These are phyloP conservation scores for Tupaia tana DNA, from an alignment of 2,113 vertebrate species.

Conservation along the genomic window DNA sequence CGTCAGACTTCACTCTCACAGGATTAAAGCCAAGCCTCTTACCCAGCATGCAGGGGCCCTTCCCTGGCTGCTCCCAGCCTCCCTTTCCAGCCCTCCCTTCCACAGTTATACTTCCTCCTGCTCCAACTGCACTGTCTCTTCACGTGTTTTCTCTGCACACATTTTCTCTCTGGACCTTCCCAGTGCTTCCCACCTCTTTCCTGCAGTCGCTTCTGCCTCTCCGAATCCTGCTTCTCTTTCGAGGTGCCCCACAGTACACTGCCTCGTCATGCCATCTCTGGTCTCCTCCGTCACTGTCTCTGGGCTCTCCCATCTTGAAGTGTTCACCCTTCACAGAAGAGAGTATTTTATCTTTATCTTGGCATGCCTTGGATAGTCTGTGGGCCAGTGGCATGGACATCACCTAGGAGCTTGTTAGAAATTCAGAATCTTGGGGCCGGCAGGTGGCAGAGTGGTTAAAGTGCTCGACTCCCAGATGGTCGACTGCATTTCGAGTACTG, in stretches of 20 bases:
- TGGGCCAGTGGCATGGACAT: not conserved
- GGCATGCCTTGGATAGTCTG: not conserved
- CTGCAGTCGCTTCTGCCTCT: not conserved
- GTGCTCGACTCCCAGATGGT: too few species aligned
- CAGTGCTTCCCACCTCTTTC: not conserved
- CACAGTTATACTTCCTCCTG: not conserved
- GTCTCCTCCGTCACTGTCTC: not conserved
- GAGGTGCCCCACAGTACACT: not conserved
- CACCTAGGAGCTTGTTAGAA: conserved; percentile 7
- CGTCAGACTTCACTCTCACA: conserved; percentile 58
- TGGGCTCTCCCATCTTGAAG: not conserved
- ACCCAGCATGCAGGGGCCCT: not conserved
- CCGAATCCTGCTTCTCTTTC: not conserved
- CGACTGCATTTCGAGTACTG: too few species aligned
- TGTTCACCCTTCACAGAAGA: not conserved
- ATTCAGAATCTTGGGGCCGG: not conserved
- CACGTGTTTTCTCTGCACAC: not conserved
- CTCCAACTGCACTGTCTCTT: not conserved
- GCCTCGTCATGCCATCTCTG: not conserved
- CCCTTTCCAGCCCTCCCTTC: not conserved
- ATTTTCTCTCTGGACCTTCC: not conserved
- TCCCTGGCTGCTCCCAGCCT: not conserved
- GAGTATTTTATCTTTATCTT: not conserved
- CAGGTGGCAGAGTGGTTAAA: too few species aligned
- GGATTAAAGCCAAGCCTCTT: conserved; percentile 47